Evolutionary conservation across 2,797 vertebrate genomes (phyloP).

Genomic region (Bufotes viridis): DNA sequence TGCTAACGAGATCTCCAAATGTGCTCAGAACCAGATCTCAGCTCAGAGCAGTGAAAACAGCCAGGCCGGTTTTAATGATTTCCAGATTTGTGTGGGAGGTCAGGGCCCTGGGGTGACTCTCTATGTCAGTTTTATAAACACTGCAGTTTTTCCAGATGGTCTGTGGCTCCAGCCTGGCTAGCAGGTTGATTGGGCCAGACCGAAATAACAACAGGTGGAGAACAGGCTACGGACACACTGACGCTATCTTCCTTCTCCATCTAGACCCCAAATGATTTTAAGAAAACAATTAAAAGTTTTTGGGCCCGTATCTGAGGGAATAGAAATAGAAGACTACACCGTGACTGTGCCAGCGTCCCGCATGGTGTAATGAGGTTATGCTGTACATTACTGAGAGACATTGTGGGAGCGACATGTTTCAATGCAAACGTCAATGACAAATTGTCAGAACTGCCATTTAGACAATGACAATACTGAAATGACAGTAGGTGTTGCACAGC

Average conservation of each 20-base stretch:
- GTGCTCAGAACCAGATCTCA: conserved; percentile 70
- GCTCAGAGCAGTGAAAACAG: conserved; percentile 67
- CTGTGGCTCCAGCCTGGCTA: conserved; percentile 99
- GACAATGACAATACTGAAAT: too few species aligned
- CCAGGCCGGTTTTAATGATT: conserved; percentile 89
- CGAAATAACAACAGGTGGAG: conserved; percentile 99
- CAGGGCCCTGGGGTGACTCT: conserved; percentile 95
- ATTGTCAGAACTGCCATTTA: too few species aligned
- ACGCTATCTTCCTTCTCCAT: conserved; percentile 81
- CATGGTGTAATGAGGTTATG: background rate
- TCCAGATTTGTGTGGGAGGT: conserved; percentile 99
- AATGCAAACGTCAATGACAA: too few species aligned
- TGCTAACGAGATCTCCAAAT: conserved; percentile 78
- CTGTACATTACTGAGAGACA: too few species aligned
- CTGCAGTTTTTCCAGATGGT: conserved; percentile 98
- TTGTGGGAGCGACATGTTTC: too few species aligned
- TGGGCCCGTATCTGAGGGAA: conserved; percentile 21
- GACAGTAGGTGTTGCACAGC: too few species aligned
- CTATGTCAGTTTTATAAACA: conserved; percentile 99
- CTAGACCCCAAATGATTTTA: conserved; percentile 65
- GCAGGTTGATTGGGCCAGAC: conserved; percentile 95
- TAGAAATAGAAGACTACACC: conserved; percentile 45
- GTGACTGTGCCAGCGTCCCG: conserved; percentile 20
- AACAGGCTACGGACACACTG: conserved; percentile 94
- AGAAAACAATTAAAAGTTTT: conserved; percentile 67